Conservation (phyloP, 2,113 vertebrate genomes). For the Butastur rufipennis region DNA sequence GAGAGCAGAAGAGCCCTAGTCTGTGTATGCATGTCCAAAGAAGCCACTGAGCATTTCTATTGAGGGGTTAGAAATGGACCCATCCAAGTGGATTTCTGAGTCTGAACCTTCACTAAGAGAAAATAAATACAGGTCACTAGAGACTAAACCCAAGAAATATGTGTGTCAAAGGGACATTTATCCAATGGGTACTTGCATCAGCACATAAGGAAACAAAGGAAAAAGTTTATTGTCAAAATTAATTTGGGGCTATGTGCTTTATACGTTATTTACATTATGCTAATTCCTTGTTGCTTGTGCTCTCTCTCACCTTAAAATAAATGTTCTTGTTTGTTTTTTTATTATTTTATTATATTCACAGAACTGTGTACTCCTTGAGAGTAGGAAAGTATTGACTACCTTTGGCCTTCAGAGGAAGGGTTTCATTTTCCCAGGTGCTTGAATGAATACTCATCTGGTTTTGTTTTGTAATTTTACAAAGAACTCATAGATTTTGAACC, state of each 20-base stretch:
- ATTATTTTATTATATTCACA: background rate
- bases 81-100: background rate
- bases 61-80: background rate
- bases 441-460: slow-evolving; percentile 33
- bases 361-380: background rate
- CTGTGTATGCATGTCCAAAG: background rate
- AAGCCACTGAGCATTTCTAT: background rate
- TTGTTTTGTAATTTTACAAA: slow-evolving; percentile 53
- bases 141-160: background rate
- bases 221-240: background rate
- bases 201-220: background rate
- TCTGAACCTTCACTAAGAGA: background rate
- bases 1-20: background rate
- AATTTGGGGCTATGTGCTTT: background rate
- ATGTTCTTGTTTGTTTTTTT: background rate
- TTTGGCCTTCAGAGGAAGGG: background rate
- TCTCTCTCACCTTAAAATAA: background rate
- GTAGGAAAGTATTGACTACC: background rate
- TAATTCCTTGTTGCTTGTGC: background rate
- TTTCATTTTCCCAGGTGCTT: slow-evolving; percentile 36
- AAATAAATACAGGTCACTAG: background rate
- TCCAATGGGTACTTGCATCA: background rate
- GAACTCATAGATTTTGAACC: slow-evolving; percentile 34
- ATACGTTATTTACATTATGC: background rate
- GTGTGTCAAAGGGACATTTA: background rate